A percentile compares a stretch with the other conserved stretches of the same genome.
phyloP scores from a whole-genome alignment of 2,113 vertebrate species.

The Lampris incognitus region DNA sequence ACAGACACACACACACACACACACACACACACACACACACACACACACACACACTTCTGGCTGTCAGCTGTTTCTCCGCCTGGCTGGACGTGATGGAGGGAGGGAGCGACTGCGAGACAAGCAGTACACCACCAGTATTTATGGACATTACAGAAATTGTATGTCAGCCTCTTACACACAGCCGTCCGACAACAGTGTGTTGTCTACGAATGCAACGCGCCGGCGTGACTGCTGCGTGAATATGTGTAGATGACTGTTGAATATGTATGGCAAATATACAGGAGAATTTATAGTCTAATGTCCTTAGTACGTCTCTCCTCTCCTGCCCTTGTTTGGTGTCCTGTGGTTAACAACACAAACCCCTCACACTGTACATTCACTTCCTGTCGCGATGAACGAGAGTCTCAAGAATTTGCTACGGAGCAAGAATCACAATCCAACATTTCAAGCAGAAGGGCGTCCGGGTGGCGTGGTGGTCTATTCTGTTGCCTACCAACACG shows the following conservation, averaged over 20 bases:
- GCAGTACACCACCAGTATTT: conserved; percentile 35
- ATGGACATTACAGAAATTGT: conserved; percentile 44
- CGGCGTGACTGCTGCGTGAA: conserved; percentile 13
- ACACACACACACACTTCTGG: conserved; percentile 69
- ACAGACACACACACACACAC: conserved; percentile 11
- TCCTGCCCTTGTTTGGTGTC: no score
- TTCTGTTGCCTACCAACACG: no score
- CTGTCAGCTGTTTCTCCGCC: conserved; percentile 49
- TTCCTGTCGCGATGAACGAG: no score
- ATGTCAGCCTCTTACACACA: conserved; percentile 18
- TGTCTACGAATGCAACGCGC: conserved; percentile 15
- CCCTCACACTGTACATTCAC: no score
- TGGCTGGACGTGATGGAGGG: conserved; percentile 45
- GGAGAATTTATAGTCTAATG: no score
- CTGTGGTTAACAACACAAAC: no score
- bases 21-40: conserved; percentile 27
- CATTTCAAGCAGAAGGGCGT: not conserved
- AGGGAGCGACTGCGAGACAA: conserved; percentile 31
- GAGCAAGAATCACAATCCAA: not conserved
- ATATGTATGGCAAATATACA: no score
- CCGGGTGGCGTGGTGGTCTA: no score
- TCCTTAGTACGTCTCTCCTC: no score
- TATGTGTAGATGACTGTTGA: conserved; percentile 25
- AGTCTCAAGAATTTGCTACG: not conserved
- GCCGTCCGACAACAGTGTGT: conserved; percentile 13